Percentiles rank a stretch among this genome's conserved stretches.
Conservation (phyloP, 2,888 invertebrate genomes). For the Trachelus stipa region DNA sequence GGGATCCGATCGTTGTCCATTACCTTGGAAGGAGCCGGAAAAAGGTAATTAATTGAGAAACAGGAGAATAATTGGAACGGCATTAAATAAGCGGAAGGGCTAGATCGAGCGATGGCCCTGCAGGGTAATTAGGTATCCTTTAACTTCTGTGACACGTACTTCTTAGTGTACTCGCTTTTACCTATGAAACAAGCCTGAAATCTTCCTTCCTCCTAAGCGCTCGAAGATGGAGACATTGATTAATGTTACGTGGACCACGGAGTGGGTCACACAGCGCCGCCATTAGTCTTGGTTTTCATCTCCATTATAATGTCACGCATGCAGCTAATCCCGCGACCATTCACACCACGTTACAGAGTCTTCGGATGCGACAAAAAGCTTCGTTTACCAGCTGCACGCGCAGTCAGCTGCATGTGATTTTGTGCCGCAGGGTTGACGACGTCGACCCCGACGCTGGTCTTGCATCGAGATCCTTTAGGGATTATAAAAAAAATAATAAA, state of each 20-base stretch:
- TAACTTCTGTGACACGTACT: not conserved
- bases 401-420: not conserved
- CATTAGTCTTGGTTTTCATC: conserved; percentile 50
- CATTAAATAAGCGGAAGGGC: not conserved
- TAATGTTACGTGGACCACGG: conserved; percentile 24
- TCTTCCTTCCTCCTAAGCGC: conserved; percentile 1
- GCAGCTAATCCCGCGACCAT: conserved; percentile 24
- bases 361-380: conserved; percentile 14
- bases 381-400: conserved; percentile 11
- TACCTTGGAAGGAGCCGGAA: too few relatives aligned
- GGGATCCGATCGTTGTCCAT: too few relatives aligned
- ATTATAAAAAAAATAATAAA: not conserved
- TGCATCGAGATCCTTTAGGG: not conserved
- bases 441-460: not conserved
- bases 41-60: too few relatives aligned
- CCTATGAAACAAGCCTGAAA: not conserved
- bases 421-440: not conserved
- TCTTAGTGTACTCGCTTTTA: not conserved
- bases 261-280: conserved; percentile 37
- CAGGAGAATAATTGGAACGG: not conserved
- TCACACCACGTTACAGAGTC: conserved; percentile 17
- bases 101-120: too few relatives aligned
- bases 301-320: conserved; percentile 37
- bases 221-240: conserved; percentile 21
- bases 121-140: not conserved